Conservation (phyloP, 1,140 invertebrate genomes). For the Drosophila pandora region DNA sequence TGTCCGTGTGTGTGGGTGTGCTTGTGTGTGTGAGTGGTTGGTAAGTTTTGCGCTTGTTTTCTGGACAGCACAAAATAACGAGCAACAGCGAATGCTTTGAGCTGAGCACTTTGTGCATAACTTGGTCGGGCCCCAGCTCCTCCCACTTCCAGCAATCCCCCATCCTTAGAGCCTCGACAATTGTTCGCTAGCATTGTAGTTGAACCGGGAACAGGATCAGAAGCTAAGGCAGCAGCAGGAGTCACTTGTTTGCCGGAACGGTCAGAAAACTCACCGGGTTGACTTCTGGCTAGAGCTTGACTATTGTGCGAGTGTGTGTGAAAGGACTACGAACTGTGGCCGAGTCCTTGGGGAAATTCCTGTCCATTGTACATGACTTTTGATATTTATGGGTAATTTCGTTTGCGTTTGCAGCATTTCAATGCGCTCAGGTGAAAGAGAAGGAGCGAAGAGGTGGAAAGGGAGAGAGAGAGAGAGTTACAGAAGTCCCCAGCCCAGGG, state of each 20-base stretch:
- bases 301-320: slow-evolving; percentile 25
- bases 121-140: slow-evolving; percentile 44
- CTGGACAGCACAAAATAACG: slow-evolving; percentile 75
- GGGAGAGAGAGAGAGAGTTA: neutral
- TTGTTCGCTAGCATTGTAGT: slow-evolving; percentile 59
- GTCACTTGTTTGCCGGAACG: slow-evolving; percentile 61
- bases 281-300: slow-evolving; percentile 43
- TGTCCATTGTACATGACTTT: slow-evolving; percentile 82
- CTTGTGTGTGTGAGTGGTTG: slow-evolving; percentile 34
- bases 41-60: slow-evolving; percentile 75
- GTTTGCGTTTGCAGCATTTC: slow-evolving; percentile 77
- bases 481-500: slow-evolving; percentile 7
- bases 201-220: slow-evolving; percentile 45
- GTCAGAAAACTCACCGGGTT: slow-evolving; percentile 49
- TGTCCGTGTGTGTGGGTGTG: slow-evolving; percentile 31
- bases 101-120: slow-evolving; percentile 76
- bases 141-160: slow-evolving; percentile 3
- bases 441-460: neutral
- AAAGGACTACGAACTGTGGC: slow-evolving; percentile 20
- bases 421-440: slow-evolving; percentile 63
- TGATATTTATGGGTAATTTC: slow-evolving; percentile 82
- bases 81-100: slow-evolving; percentile 63
- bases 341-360: slow-evolving; percentile 74
- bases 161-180: slow-evolving; percentile 5
- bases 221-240: slow-evolving; percentile 31